Base-by-base conservation (phyloP, 2,797 vertebrate genomes). In the Tarsius wallacei region DNA sequence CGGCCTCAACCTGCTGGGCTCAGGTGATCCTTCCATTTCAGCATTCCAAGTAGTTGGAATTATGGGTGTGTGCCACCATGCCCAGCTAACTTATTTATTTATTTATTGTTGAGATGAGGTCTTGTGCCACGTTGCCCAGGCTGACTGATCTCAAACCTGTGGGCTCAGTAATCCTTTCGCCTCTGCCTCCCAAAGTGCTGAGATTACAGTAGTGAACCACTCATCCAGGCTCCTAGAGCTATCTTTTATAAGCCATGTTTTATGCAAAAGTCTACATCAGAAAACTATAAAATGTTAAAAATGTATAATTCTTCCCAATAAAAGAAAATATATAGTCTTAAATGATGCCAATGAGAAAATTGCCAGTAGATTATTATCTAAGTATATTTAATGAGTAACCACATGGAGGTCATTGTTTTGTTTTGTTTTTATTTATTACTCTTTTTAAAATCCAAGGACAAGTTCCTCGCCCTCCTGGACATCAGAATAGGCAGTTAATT, bases 211-310 rank as follows among this genome's bases (percentile, higher is more conserved):
- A 42, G 42, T 42, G 42, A 42, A 42, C 42, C 42, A 42, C 42
- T 42, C 42, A 42, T 42, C 42, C 42, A 42, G 42, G 42, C 4
- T 68, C 21, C 66, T 68, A 73, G 15, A 94, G 80, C 10, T 91
- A 53, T 86, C 8, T 85, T 53, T 73, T 82, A 47, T 82, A 36
- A 81, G 24, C 21, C 26, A 95, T 73, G 2, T 82, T 94, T 86
- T 82, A 49, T 71, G 13, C 36, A 70, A 87, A 90, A 55, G n/a
- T 68, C 51, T 2, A 78, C 42, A 28, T 90, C 14, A 63, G 28
- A 57, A 96, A 51, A 73, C 26, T 80, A 87, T 53, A 88, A 97
- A 93, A 94, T 84, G 24, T 74, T 87, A 87, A 81, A 80, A 64
- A 13, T n/a, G 15, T 36, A 49, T 71, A 71, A 11, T 90, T 66